Evolutionary conservation across 2,888 invertebrate genomes (phyloP).

Genomic region (Apoda limacodes): DNA sequence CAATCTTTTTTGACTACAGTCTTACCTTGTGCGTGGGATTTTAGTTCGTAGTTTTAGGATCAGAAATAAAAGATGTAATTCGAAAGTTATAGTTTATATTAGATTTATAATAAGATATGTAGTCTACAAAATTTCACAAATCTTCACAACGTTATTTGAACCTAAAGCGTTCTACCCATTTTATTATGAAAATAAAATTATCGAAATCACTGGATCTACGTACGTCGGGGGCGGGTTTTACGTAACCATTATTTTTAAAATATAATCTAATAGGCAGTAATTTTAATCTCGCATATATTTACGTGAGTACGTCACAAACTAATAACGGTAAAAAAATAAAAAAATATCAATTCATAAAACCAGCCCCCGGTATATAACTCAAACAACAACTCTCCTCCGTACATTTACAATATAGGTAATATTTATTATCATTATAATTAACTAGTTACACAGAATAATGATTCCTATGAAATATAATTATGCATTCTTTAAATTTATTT

Average conservation of each 20-base stretch:
- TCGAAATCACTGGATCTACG: constrained; percentile 64
- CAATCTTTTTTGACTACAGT: no score
- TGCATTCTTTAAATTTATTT: constrained; percentile 70
- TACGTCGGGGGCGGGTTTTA: constrained; percentile 59
- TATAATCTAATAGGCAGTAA: constrained; percentile 68
- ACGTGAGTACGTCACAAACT: constrained; percentile 65
- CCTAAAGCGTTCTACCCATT: constrained; percentile 69
- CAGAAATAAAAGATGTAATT: constrained; percentile 47
- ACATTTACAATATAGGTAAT: constrained; percentile 46
- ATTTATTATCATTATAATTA: constrained; percentile 67
- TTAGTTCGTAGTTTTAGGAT: no score
- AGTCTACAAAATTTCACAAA: constrained; percentile 71
- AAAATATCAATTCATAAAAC: constrained; percentile 66
- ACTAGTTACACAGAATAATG: constrained; percentile 72
- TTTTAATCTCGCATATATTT: constrained; percentile 54
- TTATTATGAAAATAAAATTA: constrained; percentile 69
- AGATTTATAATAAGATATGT: constrained; percentile 71
- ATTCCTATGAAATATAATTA: constrained; percentile 72
- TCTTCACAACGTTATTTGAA: constrained; percentile 71
- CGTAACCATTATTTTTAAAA: constrained; percentile 66
- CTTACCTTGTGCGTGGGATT: no score
- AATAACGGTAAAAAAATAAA: constrained; percentile 71
- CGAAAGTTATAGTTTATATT: constrained; percentile 71
- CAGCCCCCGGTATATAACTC: constrained; percentile 49
- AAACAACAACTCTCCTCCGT: constrained; percentile 40